phyloP scores from a whole-genome alignment of 2,113 vertebrate species.

The Herpetotheres cachinnans region DNA sequence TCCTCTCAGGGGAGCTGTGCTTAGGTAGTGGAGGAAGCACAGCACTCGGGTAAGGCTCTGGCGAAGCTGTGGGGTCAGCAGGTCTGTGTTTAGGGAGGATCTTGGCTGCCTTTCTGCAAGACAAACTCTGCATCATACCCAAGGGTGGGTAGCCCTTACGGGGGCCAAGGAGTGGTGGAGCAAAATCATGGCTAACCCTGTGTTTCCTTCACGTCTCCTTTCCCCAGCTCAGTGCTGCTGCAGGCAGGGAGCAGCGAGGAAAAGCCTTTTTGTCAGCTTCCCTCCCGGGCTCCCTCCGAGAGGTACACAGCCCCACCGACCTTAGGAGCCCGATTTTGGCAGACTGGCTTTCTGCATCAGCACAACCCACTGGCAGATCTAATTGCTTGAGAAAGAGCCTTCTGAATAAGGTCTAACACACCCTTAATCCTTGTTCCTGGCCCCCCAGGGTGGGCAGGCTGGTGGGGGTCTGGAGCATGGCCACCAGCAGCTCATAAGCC shows the following conservation, averaged over 20 bases:
- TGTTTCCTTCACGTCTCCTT: background rate
- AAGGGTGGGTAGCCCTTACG: background rate
- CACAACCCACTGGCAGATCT: background rate
- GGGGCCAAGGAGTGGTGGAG: background rate
- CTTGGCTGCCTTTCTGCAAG: background rate
- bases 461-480: background rate
- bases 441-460: background rate
- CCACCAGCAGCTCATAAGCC: background rate
- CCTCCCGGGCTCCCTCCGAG: background rate
- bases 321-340: background rate
- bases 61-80: background rate
- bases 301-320: background rate
- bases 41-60: background rate
- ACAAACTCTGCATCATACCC: background rate
- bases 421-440: background rate
- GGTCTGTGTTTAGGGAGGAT: background rate
- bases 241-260: background rate
- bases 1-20: background rate
- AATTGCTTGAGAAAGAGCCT: background rate
- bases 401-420: background rate
- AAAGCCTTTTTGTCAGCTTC: background rate
- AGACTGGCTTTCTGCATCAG: background rate
- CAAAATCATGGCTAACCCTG: background rate
- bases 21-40: background rate
- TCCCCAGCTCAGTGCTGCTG: background rate